Conservation (phyloP, 1,140 invertebrate species). For the Drosophila saltans region DNA sequence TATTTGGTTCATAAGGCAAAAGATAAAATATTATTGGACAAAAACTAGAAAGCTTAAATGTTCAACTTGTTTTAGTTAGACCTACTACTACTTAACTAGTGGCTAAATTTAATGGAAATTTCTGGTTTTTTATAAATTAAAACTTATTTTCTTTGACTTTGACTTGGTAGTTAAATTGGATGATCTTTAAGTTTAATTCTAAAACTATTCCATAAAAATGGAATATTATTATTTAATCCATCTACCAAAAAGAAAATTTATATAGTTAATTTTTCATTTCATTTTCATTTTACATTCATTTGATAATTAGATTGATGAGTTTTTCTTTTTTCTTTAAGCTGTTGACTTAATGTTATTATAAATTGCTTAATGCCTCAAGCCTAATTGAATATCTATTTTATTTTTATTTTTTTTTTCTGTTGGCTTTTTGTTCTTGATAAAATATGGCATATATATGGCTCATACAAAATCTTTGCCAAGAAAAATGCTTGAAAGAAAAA, state of each 20-base stretch:
- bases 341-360: constrained; percentile 1
- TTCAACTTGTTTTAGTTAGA: too few relatives aligned
- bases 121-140: too few relatives aligned
- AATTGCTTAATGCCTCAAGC: constrained; percentile 12
- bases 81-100: too few relatives aligned
- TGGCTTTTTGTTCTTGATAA: background rate
- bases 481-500: constrained; percentile 36
- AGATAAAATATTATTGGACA: background rate
- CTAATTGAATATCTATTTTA: constrained; percentile 3
- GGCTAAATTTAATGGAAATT: too few relatives aligned
- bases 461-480: constrained; percentile 45
- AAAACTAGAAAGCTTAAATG: background rate
- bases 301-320: constrained; percentile 1
- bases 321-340: background rate
- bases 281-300: constrained; percentile 5
- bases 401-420: constrained; percentile 4
- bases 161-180: too few relatives aligned
- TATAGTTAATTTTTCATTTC: too few relatives aligned
- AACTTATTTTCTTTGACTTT: too few relatives aligned
- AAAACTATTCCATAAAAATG: too few relatives aligned
- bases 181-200: too few relatives aligned
- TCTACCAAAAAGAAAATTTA: too few relatives aligned
- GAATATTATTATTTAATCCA: too few relatives aligned
- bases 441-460: constrained; percentile 11
- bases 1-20: background rate